Percentiles rank a stretch among this genome's conserved stretches.
Conservation (phyloP, 2,113 vertebrate species). For the Hippolais icterina region DNA sequence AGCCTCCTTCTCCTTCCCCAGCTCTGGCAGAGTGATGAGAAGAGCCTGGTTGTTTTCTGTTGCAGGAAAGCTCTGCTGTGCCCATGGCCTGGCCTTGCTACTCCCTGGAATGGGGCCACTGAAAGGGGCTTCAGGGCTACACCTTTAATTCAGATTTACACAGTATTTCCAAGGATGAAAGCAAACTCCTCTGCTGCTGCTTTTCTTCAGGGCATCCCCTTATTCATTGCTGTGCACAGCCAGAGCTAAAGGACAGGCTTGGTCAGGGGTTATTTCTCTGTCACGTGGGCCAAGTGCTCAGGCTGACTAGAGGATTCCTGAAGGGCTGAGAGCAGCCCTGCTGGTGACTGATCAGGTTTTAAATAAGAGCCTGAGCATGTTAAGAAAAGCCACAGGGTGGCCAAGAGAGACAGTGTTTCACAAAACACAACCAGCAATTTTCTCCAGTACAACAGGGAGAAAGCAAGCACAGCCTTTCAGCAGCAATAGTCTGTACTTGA, state of each 20-base stretch:
- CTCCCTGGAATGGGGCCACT: background rate
- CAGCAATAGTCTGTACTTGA: background rate
- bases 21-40: background rate
- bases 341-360: rapidly evolving
- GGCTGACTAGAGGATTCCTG: background rate
- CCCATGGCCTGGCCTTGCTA: background rate
- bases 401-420: background rate
- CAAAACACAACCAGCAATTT: background rate
- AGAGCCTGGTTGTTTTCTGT: background rate
- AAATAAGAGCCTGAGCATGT: background rate
- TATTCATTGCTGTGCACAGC: background rate
- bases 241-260: background rate
- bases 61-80: background rate
- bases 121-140: background rate
- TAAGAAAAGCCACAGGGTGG: background rate
- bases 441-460: background rate
- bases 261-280: background rate
- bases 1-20: background rate
- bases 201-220: background rate
- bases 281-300: rapidly evolving
- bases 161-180: background rate
- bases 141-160: background rate
- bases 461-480: rapidly evolving
- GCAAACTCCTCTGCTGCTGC: background rate
- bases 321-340: background rate